Conservation (phyloP, 2,888 invertebrate genomes). For the Anorthoa munda region DNA sequence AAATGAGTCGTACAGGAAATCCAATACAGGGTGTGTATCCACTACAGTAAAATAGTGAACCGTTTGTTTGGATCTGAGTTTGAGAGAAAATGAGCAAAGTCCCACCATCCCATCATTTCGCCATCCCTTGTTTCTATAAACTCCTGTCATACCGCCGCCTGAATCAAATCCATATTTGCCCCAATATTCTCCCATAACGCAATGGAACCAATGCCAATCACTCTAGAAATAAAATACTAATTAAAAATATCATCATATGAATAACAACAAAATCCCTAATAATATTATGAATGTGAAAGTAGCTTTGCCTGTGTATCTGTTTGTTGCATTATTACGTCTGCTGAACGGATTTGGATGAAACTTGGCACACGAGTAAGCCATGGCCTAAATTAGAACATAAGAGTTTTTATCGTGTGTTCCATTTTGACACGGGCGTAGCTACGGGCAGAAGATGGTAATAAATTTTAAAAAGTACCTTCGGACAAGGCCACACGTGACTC, state of each 20-base stretch:
- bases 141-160: constrained; percentile 9
- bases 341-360: background rate
- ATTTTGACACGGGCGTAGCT: too few relatives aligned
- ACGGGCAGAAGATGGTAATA: background rate
- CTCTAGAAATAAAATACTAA: constrained; percentile 11
- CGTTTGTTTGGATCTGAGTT: constrained; percentile 26
- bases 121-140: rapidly evolving
- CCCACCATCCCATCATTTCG: background rate
- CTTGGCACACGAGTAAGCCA: too few relatives aligned
- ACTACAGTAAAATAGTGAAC: constrained; percentile 35
- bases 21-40: constrained; percentile 11
- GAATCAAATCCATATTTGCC: constrained; percentile 39
- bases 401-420: too few relatives aligned
- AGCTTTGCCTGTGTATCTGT: too few relatives aligned
- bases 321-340: background rate
- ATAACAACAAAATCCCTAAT: background rate
- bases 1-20: constrained; percentile 17
- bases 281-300: background rate
- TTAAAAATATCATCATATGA: background rate
- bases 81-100: constrained; percentile 13
- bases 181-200: constrained; percentile 30
- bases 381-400: too few relatives aligned
- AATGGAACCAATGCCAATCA: constrained; percentile 39
- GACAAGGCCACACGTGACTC: constrained; percentile 37
- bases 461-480: constrained; percentile 32